These are phyloP conservation scores for Esperia sulphurella DNA, from an alignment of 2,888 invertebrate genomes.

Conservation along the genomic window DNA sequence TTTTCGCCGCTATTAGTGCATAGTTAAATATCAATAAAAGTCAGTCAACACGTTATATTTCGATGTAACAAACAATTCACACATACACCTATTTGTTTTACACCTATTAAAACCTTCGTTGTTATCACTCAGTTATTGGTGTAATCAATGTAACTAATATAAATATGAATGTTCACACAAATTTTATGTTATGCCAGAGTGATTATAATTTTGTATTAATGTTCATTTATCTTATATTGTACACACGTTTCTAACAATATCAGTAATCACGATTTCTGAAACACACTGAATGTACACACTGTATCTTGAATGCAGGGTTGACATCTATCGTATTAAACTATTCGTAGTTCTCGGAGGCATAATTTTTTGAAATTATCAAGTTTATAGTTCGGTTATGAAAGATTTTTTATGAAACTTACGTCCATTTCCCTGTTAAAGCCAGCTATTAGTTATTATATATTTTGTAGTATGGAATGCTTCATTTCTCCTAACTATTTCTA, in stretches of 20 bases:
- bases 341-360: slow-evolving; percentile 46
- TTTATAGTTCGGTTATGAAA: slow-evolving; percentile 40
- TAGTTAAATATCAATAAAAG: slow-evolving; percentile 19
- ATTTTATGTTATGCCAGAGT: slow-evolving; percentile 25
- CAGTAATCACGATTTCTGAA: slow-evolving; percentile 37
- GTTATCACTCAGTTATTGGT: slow-evolving; percentile 43
- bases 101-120: slow-evolving; percentile 37
- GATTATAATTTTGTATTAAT: slow-evolving; percentile 30
- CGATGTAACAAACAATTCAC: slow-evolving; percentile 56
- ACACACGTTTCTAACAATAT: slow-evolving; percentile 32
- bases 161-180: slow-evolving; percentile 35
- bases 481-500: slow-evolving; percentile 74
- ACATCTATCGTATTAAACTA: slow-evolving; percentile 28
- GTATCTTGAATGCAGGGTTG: slow-evolving; percentile 14
- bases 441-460: slow-evolving; percentile 69
- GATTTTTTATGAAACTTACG: slow-evolving; percentile 51
- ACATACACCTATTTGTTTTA: slow-evolving; percentile 58
- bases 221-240: slow-evolving; percentile 9
- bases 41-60: slow-evolving; percentile 66
- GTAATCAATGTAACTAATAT: slow-evolving; percentile 44
- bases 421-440: slow-evolving; percentile 79
- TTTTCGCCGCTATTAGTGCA: neutral
- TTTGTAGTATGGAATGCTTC: slow-evolving; percentile 78
- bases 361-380: slow-evolving; percentile 30
- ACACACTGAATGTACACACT: slow-evolving; percentile 49